Conservation (phyloP, 92 coral and sea anemone genomes). For the Zoanthus sansibaricus region DNA sequence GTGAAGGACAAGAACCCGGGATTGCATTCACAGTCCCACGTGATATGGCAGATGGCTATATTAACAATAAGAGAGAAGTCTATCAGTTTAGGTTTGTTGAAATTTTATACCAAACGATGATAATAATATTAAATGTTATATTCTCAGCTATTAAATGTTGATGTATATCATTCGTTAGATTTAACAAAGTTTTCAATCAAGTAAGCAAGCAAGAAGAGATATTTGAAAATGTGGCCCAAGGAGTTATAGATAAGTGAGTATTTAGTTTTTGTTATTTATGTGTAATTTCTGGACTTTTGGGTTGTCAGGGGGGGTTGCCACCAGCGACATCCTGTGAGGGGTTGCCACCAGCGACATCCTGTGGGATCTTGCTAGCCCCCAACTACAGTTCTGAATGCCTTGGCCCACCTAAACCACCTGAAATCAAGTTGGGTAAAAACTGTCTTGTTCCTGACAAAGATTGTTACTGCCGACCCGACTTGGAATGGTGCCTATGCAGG, state of each 20-base stretch:
- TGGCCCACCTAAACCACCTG: too few relatives aligned
- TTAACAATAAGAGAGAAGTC: slow-evolving; percentile 94
- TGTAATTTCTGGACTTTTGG: too few relatives aligned
- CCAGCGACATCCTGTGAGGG: too few relatives aligned
- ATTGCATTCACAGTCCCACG: slow-evolving; percentile 88
- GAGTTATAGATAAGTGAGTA: slow-evolving; percentile 95
- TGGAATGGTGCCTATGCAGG: too few relatives aligned
- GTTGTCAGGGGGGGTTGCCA: too few relatives aligned
- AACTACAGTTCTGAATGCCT: too few relatives aligned
- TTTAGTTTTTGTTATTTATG: background rate
- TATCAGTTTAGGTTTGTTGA: slow-evolving; percentile 84
- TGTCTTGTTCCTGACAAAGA: too few relatives aligned
- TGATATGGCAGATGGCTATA: slow-evolving; percentile 94
- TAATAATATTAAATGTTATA: background rate
- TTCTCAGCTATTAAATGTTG: too few relatives aligned
- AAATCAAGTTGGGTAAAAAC: too few relatives aligned
- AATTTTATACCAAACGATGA: background rate
- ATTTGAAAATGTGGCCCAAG: slow-evolving; percentile 96
- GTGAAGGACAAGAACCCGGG: slow-evolving; percentile 48
- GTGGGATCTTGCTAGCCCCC: too few relatives aligned
- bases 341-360: too few relatives aligned
- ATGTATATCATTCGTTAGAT: slow-evolving; percentile 53
- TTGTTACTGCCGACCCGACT: too few relatives aligned
- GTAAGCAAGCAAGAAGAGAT: slow-evolving; percentile 90
- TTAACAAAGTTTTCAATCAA: slow-evolving; percentile 91